Percentiles rank a stretch among this genome's conserved stretches.
Conservation (phyloP, 2,797 vertebrate genomes). For the Luscinia megarhynchos region DNA sequence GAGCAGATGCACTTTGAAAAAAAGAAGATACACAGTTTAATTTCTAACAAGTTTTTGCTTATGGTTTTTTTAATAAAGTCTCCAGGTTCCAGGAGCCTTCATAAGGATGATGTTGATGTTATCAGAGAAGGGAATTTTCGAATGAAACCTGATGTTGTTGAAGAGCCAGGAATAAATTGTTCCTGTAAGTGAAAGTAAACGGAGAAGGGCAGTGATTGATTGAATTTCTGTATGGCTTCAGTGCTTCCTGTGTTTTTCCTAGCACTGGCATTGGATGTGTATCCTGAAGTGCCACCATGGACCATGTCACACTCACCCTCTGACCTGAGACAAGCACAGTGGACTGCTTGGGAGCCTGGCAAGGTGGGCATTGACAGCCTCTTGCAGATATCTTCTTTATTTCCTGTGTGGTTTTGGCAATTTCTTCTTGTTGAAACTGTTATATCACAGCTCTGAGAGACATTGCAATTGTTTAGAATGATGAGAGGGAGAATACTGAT, state of each 20-base stretch:
- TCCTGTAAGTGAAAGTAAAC: constrained; percentile 34
- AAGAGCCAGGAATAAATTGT: neutral
- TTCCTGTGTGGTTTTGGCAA: neutral
- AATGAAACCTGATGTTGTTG: neutral
- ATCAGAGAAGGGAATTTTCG: constrained; percentile 11
- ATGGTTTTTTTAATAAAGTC: neutral
- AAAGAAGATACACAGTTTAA: neutral
- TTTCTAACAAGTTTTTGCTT: neutral
- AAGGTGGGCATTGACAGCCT: constrained; percentile 25
- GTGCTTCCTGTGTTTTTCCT: neutral
- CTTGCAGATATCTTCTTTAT: neutral
- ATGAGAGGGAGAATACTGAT: neutral
- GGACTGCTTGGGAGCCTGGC: constrained; percentile 28
- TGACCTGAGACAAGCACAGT: neutral
- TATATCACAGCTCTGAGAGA: neutral
- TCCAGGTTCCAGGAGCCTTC: constrained; percentile 13
- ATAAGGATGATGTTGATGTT: neutral
- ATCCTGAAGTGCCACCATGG: neutral
- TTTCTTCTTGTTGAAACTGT: neutral
- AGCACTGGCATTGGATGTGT: neutral
- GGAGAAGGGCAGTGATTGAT: neutral
- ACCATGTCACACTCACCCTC: neutral
- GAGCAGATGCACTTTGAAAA: neutral
- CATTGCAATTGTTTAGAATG: neutral
- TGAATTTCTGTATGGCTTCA: neutral